Evolutionary conservation across 2,113 vertebrate genomes (phyloP), one percentile per base, ranked within the genome.

Genomic region (Hymenochirus boettgeri): DNA sequence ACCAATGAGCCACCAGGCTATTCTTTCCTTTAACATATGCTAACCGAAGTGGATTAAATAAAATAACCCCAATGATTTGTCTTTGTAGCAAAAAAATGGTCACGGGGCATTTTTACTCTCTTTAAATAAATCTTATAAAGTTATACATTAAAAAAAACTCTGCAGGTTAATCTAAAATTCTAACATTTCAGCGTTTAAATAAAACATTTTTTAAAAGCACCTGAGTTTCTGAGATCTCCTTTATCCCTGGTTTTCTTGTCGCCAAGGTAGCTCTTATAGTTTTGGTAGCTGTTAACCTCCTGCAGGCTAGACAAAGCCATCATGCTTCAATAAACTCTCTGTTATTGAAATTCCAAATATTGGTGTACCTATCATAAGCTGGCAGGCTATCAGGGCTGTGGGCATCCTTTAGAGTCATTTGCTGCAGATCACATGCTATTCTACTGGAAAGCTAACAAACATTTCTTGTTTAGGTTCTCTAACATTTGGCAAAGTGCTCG

Each of bases 401-500:
- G 77, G 78, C 79, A 80, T 83, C 80, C 78, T 70, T 71, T 53
- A 66, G 81, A 86, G 81, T 73, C 72, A 77, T 35, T 73, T 27
- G 23, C 71, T 79, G 73, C 74, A 70, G 74, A 80, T 85, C 88
- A 79, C 83, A 78, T 89, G 83, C 72, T 80, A 75, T 60, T 73
- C 74, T 79, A 75, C 75, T 80, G 47, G 8, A 79, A 65, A 3
- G 46, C 73, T 84, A 86, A 89, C 86, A 91, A 86, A 79, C 71
- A 58, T 74, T 77, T 87, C 86, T 88, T 91, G 88, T 91, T 79
- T 78, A 74, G 83, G 77, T 79, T 80, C 77, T 80, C 78, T 79
- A 82, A 78, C 75, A 77, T 83, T 83, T 90, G 88, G 85, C 85
- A 86, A 80, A 76, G 78, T 73, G 83, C 80, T 79, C 62, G 61